phyloP scores from a whole-genome alignment of 1,140 invertebrate genomes.

The Patella vulgata region DNA sequence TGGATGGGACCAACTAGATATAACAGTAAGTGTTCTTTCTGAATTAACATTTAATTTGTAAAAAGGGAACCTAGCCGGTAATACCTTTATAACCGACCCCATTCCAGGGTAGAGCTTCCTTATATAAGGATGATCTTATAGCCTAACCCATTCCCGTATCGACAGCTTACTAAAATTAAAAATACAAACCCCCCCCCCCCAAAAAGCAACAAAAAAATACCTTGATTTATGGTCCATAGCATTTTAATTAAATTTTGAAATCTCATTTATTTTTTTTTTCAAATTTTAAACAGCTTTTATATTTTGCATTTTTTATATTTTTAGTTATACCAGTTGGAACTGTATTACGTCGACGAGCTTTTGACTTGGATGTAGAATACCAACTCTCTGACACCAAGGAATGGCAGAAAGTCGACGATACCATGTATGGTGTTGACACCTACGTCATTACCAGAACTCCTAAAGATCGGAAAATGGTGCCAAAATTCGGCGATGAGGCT shows the following conservation, averaged over 20 bases:
- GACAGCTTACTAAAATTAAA: too few species aligned
- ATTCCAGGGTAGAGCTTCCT: neutral
- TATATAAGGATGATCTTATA: neutral
- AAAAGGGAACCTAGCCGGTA: too few species aligned
- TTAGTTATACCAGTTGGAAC: conserved; percentile 37
- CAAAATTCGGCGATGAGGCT: conserved; percentile 35
- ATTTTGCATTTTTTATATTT: neutral
- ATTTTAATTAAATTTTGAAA: too few species aligned
- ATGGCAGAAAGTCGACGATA: conserved; percentile 21
- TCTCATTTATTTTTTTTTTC: neutral
- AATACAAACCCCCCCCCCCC: too few species aligned
- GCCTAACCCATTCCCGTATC: too few species aligned
- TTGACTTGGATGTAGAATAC: conserved; percentile 41
- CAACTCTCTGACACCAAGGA: conserved; percentile 28
- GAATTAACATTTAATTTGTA: neutral
- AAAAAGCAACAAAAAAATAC: too few species aligned
- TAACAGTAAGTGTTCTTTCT: conserved; percentile 28
- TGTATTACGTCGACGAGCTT: conserved; percentile 25
- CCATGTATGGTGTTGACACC: conserved; percentile 40
- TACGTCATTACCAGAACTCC: conserved; percentile 36
- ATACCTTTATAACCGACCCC: neutral
- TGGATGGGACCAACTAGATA: conserved; percentile 47
- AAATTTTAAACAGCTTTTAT: neutral
- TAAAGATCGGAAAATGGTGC: conserved; percentile 26
- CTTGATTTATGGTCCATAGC: too few species aligned